phyloP scores from a whole-genome alignment of 2,113 vertebrate species.

The Pseudopodoces humilis region DNA sequence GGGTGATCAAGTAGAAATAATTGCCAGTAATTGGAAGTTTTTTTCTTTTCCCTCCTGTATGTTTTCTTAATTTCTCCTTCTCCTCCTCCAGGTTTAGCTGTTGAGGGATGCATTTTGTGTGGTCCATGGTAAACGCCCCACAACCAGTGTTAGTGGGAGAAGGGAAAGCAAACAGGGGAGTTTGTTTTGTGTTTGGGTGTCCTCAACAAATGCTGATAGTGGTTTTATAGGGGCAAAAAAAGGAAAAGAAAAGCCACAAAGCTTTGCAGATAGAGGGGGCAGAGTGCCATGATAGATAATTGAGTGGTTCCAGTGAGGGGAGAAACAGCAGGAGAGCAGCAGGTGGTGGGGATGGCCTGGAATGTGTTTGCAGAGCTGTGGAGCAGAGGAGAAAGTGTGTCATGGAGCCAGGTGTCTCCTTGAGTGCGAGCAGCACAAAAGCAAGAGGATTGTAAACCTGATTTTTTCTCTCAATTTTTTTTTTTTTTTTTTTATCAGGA shows the following conservation, averaged over 20 bases:
- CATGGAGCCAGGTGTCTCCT: background rate
- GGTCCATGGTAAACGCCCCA: background rate
- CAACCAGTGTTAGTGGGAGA: constrained; percentile 6
- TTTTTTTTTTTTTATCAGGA: background rate
- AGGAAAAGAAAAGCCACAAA: background rate
- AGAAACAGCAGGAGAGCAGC: background rate
- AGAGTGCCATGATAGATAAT: background rate
- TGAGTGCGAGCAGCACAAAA: background rate
- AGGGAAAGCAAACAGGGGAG: background rate
- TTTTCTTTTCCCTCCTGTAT: background rate
- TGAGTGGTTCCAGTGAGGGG: background rate
- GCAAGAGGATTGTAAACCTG: background rate
- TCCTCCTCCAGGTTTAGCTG: constrained; percentile 15
- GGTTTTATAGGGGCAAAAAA: background rate
- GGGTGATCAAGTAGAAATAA: constrained; percentile 59
- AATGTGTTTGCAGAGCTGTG: background rate
- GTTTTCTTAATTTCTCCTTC: constrained; percentile 45
- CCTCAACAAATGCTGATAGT: background rate
- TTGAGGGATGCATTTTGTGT: constrained; percentile 46
- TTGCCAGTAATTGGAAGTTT: constrained; percentile 16
- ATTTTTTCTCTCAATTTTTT: background rate
- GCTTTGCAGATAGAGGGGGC: background rate
- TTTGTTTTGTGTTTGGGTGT: background rate
- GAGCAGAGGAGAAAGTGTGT: background rate
- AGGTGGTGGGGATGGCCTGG: background rate